Evolutionary conservation across 53 echinoderm and acorn worm species (phyloP).

Genomic region (Patiria pectinifera): DNA sequence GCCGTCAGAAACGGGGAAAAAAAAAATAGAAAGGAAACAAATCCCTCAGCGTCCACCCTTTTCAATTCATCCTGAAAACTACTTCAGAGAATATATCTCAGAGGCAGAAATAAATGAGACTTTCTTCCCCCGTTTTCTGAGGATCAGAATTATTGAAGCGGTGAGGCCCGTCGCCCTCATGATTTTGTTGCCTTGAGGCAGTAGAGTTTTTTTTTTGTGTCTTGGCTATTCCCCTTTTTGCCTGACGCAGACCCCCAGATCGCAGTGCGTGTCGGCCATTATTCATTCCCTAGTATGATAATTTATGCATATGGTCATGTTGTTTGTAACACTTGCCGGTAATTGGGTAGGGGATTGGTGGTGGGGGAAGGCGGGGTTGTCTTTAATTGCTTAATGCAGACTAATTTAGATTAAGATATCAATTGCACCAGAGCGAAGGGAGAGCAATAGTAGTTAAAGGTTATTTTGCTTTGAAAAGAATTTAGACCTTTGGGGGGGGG

Average conservation of each 20-base stretch:
- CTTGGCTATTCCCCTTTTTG: background rate
- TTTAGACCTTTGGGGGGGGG: no score
- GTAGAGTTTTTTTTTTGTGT: background rate
- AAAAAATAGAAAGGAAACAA: background rate
- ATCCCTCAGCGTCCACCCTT: background rate
- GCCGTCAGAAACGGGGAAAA: background rate
- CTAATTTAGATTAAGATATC: background rate
- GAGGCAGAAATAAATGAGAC: slow-evolving; percentile 36
- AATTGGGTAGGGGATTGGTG: background rate
- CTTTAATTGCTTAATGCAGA: background rate
- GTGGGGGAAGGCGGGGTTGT: background rate
- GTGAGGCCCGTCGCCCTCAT: background rate
- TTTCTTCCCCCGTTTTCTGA: background rate
- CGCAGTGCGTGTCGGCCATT: background rate
- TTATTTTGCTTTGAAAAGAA: no score
- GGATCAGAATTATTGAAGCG: background rate
- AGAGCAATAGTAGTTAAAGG: no score
- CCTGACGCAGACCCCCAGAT: background rate
- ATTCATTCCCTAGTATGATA: background rate
- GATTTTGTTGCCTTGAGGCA: background rate
- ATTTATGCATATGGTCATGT: background rate
- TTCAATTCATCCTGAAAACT: slow-evolving; percentile 3
- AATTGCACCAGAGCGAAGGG: background rate
- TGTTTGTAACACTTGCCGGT: background rate
- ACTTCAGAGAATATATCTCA: slow-evolving; percentile 4